Percentiles rank a stretch among this genome's conserved stretches.
phyloP scores from a whole-genome alignment of 2,888 invertebrate species.

The Apodemia zela region DNA sequence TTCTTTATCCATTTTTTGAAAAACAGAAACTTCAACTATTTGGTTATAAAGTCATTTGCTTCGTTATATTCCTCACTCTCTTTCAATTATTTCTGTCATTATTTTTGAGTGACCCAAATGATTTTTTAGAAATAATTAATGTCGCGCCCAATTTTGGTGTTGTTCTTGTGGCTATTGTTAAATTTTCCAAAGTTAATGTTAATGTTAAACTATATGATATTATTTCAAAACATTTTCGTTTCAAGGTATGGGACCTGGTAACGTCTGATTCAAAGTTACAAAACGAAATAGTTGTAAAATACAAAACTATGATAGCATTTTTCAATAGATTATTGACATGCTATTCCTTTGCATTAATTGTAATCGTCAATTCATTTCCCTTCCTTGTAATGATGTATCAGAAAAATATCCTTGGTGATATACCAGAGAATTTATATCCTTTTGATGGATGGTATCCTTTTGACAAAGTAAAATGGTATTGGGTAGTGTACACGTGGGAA shows the following conservation, averaged over 20 bases:
- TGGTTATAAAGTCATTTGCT: slow-evolving; percentile 40
- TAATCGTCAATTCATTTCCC: slow-evolving; percentile 53
- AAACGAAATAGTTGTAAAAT: slow-evolving; percentile 41
- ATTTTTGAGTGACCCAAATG: slow-evolving; percentile 41
- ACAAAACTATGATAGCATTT: slow-evolving; percentile 40
- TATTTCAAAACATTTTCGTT: slow-evolving; percentile 49
- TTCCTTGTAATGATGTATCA: slow-evolving; percentile 57
- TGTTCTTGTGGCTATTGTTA: slow-evolving; percentile 50
- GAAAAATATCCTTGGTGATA: slow-evolving; percentile 37
- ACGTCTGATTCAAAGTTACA: slow-evolving; percentile 38
- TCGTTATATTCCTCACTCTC: slow-evolving; percentile 44
- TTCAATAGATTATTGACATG: slow-evolving; percentile 49
- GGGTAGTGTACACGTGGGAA: slow-evolving; percentile 58
- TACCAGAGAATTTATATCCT: slow-evolving; percentile 50
- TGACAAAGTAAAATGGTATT: slow-evolving; percentile 59
- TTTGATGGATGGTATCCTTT: slow-evolving; percentile 70
- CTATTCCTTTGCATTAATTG: slow-evolving; percentile 44
- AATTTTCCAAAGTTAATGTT: slow-evolving; percentile 48
- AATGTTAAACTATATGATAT: slow-evolving; percentile 45
- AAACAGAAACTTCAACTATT: slow-evolving; percentile 38
- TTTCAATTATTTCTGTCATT: slow-evolving; percentile 48
- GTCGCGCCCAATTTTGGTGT: slow-evolving; percentile 62
- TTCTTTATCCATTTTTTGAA: slow-evolving; percentile 51
- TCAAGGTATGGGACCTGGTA: slow-evolving; percentile 48
- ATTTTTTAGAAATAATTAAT: slow-evolving; percentile 56